phyloP scores from a whole-genome alignment of 2,888 invertebrate species.

The Acleris cristana region DNA sequence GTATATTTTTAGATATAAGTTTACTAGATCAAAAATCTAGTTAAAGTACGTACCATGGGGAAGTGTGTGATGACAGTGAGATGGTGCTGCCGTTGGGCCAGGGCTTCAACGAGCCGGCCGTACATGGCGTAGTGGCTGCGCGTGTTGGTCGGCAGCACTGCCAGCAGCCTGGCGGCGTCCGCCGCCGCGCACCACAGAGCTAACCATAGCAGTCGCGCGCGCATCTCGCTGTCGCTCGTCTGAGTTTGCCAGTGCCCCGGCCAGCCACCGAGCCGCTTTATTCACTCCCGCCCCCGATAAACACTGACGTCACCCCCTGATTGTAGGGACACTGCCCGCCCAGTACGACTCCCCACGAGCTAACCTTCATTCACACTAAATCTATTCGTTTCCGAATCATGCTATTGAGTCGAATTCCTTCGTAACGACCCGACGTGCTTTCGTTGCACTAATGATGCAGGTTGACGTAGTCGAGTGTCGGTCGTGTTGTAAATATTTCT shows the following conservation, averaged over 20 bases:
- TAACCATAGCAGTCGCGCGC: constrained; percentile 63
- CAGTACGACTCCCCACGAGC: constrained; percentile 39
- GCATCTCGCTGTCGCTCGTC: constrained; percentile 70
- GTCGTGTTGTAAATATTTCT: constrained; percentile 20
- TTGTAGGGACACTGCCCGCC: constrained; percentile 23
- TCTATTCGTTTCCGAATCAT: constrained; percentile 6
- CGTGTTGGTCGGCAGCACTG: constrained; percentile 78
- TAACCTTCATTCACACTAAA: constrained; percentile 31
- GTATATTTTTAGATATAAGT: no score
- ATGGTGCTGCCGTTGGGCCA: constrained; percentile 70
- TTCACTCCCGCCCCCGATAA: constrained; percentile 51
- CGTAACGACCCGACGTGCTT: constrained; percentile 28
- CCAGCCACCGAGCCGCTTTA: constrained; percentile 44
- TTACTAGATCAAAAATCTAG: no score
- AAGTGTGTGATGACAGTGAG: constrained; percentile 78
- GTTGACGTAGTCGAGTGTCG: constrained; percentile 6
- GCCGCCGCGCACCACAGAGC: constrained; percentile 54
- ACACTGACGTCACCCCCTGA: constrained; percentile 50
- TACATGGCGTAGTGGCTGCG: constrained; percentile 83
- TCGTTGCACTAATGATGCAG: constrained; percentile 18
- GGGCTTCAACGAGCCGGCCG: constrained; percentile 72
- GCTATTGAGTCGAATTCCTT: constrained; percentile 31
- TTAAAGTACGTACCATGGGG: constrained; percentile 68
- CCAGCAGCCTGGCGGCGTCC: constrained; percentile 71
- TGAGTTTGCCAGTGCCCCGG: constrained; percentile 56